Evolutionary conservation across 2,797 vertebrate genomes (phyloP), one percentile per base, ranked within the genome.

Genomic region (Peromyscus melanophrys): DNA sequence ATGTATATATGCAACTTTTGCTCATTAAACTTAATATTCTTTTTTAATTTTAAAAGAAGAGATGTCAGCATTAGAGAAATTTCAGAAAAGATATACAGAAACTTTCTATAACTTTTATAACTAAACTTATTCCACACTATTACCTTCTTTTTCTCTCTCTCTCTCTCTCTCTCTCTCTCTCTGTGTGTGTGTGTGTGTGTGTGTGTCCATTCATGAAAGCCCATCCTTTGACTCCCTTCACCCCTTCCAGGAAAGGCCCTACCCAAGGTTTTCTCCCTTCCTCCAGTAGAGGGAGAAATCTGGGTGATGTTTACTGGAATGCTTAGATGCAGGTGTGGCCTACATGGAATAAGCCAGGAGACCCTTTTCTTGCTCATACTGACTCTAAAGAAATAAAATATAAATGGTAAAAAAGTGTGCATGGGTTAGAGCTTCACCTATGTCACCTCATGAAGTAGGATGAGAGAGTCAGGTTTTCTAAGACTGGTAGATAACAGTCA

Each of bases 21-120:
- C 76, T 63, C 34, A 43, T 69, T 92, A 89, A 94, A 84, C 13
- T 34, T 49, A 94, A 87, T 78, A 63, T 55, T n/a, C 8, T 67
- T 46, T 40, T 59, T 76, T 67, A 89, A 69, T 43, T 59, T 77
- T 83, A 2, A 94, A 37, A 69, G 25, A 67, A 90, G 27, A 91
- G 3, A 63, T 71, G 14, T 21, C 40, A 49, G 37, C 40, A 34
- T 57, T 73, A 82, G 49, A 92, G 21, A 83, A 94, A 83, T 5
- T 31, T 29, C 31, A 61, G 43, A 12, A 37, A 75, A 21, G 14
- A 75, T 16, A 63, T 49, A 75, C 6, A 90, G 25, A 96, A 94
- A 12, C 9, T 2, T 11, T 17, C 37, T 94, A 78, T 94, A 78
- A 65, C 19, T 81, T 81, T 73, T 86, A 21, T 34, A 81, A 80